Evolutionary conservation across 2,113 vertebrate genomes (phyloP), one percentile per base, ranked within the genome.

Genomic region (Regulus satrapa): DNA sequence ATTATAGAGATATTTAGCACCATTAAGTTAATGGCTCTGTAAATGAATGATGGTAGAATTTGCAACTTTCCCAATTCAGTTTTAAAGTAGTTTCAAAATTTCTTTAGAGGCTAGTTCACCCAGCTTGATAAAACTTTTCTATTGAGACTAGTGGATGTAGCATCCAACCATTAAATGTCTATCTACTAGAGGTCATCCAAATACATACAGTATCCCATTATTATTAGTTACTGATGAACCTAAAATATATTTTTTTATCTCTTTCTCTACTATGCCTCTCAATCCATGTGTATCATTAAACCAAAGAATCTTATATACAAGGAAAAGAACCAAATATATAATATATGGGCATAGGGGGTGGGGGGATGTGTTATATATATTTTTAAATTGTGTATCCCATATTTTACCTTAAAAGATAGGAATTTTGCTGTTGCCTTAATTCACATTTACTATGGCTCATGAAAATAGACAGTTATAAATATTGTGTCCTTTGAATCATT

Each of bases 401-500:
- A 43, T 82, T 78, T 64, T 61, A 31, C 31, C 11, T 78, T 78
- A 16, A 41, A 92, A 89, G 79, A 77, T 12, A n/a, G 20, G 52
- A 81, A 34, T 85, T 85, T 61, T 75, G 9, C 32, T 63, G 68
- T 71, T 87, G 36, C 14, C 32, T 41, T 88, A 52, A 54, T 82
- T 95, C 1, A 7, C 31, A 80, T 85, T 89, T 95, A 68, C 28
- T 63, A 18, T 41, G 5, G 4, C 38, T 94, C 72, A 83, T 94
- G 63, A 85, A 96, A 95, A 97, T 32, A 85, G 82, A 48, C 15
- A 17, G 28, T 72, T 92, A 91, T 62, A 96, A 89, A 94, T 92
- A 81, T 56, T 51, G 64, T 41, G 29, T 77, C 54, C n/a, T 95
- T 96, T 97, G 87, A 94, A 86, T 95, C 68, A 97, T 94, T 93